Evolutionary conservation across 2,888 invertebrate species (phyloP), one percentile per base, ranked within the genome.

Genomic region (Tinea trinotella): DNA sequence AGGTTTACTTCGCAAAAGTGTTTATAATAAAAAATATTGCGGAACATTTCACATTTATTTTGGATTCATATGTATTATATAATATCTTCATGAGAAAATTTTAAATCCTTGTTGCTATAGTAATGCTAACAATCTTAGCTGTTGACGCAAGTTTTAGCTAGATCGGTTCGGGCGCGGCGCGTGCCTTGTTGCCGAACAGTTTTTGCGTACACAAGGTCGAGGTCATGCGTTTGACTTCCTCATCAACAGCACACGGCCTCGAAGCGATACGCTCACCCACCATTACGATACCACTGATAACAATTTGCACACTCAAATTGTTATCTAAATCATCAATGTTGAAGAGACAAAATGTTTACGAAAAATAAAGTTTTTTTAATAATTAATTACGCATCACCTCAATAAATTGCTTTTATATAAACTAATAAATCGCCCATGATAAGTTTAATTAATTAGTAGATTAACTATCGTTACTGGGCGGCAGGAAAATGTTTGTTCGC

Each of bases 191-290:
- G 70, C 69, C 74, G 71, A 82, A 80, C 77, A 76, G 74, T 83
- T 77, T 79, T 83, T 81, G 77, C 80, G 74, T 65, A 68, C 60
- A 68, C 79, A 84, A 83, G 83, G 82, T 81, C 80, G 77, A 81
- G 84, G 83, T 72, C 74, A 65, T 74, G 70, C 71, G 70, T 68
- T 83, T 79, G 76, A 83, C 82, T 85, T 85, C 84, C 84, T 83
- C 79, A 78, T 73, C 74, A 71, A 63, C 61, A 61, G 64, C 64
- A 65, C 57, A 58, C 59, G 68, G 64, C 70, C 70, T 68, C 65
- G 70, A 22, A 35, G 19, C 22, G 50, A 46, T 46, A 46, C 19
- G 46, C 46, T 46, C 19, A 46, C 17, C 46, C 17, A 46, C 19
- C 46, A 40, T 13, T 15, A 13, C 40, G 46, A 50, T 50, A 50